A percentile compares a stretch with the other conserved stretches of the same genome.
These are phyloP conservation scores for Romanogobio albipinnatus DNA, from an alignment of 2,113 vertebrate species.

Conservation along the genomic window DNA sequence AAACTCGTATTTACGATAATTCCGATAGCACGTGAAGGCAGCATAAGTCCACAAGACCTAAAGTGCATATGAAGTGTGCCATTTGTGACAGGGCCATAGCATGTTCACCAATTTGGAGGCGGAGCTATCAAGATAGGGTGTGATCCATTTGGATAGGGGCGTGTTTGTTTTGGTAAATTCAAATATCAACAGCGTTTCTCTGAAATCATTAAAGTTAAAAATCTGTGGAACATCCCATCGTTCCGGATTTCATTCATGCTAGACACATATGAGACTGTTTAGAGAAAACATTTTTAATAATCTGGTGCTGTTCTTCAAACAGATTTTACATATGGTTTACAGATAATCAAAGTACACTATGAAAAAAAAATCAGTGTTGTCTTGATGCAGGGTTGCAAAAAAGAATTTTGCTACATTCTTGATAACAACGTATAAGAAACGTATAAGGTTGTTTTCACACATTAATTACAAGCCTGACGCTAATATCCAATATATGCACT, in stretches of 20 bases:
- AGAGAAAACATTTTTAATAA: slow-evolving; percentile 21
- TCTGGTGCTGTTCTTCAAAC: not conserved
- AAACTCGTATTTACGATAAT: too few relatives aligned
- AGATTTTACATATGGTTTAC: not conserved
- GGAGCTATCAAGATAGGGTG: too few relatives aligned
- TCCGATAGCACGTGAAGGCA: too few relatives aligned
- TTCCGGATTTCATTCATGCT: not conserved
- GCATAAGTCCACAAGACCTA: too few relatives aligned
- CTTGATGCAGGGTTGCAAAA: not conserved
- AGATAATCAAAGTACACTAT: not conserved
- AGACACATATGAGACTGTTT: not conserved
- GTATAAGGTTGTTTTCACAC: not conserved
- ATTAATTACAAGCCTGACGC: not conserved
- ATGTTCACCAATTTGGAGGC: too few relatives aligned
- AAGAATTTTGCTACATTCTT: slow-evolving; percentile 10
- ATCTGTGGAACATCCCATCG: too few relatives aligned
- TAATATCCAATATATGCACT: not conserved
- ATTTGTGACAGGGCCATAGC: too few relatives aligned
- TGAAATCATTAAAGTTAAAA: not conserved
- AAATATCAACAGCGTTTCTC: not conserved
- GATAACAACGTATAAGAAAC: not conserved
- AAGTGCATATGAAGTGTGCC: too few relatives aligned
- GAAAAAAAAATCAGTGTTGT: not conserved
- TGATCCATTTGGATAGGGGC: too few relatives aligned
- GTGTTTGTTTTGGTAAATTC: too few relatives aligned